Conservation (phyloP, 2,113 vertebrate genomes). For the Esox niger region DNA sequence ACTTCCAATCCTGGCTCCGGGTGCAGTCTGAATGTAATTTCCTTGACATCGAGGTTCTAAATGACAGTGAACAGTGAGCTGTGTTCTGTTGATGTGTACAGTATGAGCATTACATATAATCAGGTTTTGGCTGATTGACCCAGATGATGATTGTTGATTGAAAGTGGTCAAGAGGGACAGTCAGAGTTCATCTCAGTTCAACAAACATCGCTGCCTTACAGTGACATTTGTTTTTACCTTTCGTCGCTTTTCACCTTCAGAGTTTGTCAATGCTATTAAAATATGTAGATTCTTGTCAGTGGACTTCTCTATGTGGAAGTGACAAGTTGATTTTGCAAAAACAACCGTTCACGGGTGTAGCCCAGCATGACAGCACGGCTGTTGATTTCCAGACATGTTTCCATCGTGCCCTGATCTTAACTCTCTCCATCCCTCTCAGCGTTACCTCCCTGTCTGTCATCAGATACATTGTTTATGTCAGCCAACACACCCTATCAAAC, state of each 20-base stretch:
- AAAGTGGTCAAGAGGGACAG: background rate
- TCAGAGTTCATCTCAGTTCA: too few relatives aligned
- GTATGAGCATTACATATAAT: too few relatives aligned
- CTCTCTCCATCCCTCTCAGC: background rate
- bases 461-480: background rate
- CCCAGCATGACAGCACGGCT: background rate
- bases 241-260: background rate
- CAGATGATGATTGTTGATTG: background rate
- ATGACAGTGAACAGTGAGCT: too few relatives aligned
- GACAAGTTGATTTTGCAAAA: conserved; percentile 2
- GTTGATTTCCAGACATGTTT: conserved; percentile 21
- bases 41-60: too few relatives aligned
- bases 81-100: too few relatives aligned
- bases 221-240: background rate
- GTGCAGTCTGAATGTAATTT: too few relatives aligned
- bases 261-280: background rate
- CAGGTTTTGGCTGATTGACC: too few relatives aligned
- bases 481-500: background rate
- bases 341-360: background rate
- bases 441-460: background rate
- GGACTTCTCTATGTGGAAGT: background rate
- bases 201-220: background rate
- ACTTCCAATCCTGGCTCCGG: too few relatives aligned
- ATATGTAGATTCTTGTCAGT: background rate
- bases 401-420: conserved; percentile 14